A percentile compares a stretch with the other conserved stretches of the same genome.
These are phyloP conservation scores for Caenorhabditis sp. DNA, from an alignment of 2,888 invertebrate genomes.

Conservation along the genomic window DNA sequence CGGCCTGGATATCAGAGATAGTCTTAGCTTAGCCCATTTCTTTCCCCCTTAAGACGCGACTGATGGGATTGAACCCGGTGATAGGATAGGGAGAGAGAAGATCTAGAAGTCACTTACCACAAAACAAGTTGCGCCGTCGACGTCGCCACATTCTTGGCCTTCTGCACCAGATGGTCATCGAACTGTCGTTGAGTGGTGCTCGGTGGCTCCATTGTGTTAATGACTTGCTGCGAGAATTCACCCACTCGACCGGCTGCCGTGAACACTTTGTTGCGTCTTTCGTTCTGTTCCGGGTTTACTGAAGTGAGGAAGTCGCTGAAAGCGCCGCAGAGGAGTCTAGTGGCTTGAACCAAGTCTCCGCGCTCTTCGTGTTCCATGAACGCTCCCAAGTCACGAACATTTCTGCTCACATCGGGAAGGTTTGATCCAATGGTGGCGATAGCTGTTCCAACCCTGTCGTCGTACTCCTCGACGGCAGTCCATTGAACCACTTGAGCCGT, in stretches of 20 bases:
- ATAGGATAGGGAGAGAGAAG: too few relatives aligned
- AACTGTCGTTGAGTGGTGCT: constrained; percentile 86
- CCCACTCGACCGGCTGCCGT: constrained; percentile 97
- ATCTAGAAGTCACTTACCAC: constrained; percentile 63
- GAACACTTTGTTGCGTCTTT: constrained; percentile 87
- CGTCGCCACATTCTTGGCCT: constrained; percentile 98
- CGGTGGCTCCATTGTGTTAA: constrained; percentile 94
- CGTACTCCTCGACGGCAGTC: constrained; percentile 91
- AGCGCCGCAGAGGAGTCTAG: constrained; percentile 93
- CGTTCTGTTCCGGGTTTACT: constrained; percentile 94
- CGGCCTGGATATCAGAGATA: constrained; percentile 31
- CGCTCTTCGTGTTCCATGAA: constrained; percentile 89
- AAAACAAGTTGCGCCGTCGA: constrained; percentile 96
- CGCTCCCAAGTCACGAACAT: constrained; percentile 95
- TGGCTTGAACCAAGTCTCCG: constrained; percentile 87
- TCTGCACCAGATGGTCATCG: constrained; percentile 91
- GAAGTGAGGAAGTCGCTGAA: constrained; percentile 94
- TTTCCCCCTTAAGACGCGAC: neutral
- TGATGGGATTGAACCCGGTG: constrained; percentile 3
- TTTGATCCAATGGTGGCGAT: constrained; percentile 97
- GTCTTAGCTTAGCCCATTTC: constrained; percentile 24
- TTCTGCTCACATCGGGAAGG: constrained; percentile 94
- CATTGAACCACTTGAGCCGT: constrained; percentile 95
- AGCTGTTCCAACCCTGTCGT: constrained; percentile 93
- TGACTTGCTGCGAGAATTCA: constrained; percentile 90